Conservation (phyloP, 64 coral and sea anemone genomes). For the Actinia tenebrosa region DNA sequence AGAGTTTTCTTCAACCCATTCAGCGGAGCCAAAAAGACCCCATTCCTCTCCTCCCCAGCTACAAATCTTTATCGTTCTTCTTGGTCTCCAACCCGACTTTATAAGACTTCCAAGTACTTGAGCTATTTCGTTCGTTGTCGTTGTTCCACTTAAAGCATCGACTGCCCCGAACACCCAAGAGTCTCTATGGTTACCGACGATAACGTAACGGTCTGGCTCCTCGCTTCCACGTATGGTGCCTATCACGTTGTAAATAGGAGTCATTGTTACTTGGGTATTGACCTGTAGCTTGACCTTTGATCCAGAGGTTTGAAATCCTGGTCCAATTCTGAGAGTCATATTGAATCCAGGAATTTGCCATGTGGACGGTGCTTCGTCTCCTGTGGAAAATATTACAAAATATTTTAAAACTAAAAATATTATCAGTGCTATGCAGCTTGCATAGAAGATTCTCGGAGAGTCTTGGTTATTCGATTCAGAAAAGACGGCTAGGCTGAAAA, state of each 20-base stretch:
- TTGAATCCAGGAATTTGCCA: slow-evolving; percentile 9
- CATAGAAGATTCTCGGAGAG: too few relatives aligned
- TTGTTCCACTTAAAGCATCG: slow-evolving; percentile 59
- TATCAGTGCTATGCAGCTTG: too few relatives aligned
- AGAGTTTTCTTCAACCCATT: slow-evolving; percentile 61
- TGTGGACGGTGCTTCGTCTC: not conserved
- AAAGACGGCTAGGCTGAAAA: too few relatives aligned
- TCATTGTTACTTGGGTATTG: slow-evolving; percentile 13
- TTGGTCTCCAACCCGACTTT: slow-evolving; percentile 58
- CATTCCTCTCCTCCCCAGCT: slow-evolving; percentile 61
- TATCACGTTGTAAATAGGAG: slow-evolving; percentile 43
- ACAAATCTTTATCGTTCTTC: slow-evolving; percentile 57
- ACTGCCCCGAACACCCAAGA: slow-evolving; percentile 72
- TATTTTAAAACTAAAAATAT: too few relatives aligned
- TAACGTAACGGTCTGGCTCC: slow-evolving; percentile 61
- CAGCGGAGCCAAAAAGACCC: slow-evolving; percentile 50
- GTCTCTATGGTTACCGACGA: slow-evolving; percentile 83
- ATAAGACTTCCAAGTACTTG: slow-evolving; percentile 37
- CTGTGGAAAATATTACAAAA: not conserved
- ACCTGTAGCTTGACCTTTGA: slow-evolving; percentile 30
- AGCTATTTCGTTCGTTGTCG: slow-evolving; percentile 53
- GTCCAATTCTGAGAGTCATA: not conserved
- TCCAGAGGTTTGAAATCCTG: not conserved
- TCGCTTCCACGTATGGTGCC: slow-evolving; percentile 35
- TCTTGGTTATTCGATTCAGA: too few relatives aligned